phyloP scores from a whole-genome alignment of 2,113 vertebrate genomes.

The Lamprologus ornatipinnis region DNA sequence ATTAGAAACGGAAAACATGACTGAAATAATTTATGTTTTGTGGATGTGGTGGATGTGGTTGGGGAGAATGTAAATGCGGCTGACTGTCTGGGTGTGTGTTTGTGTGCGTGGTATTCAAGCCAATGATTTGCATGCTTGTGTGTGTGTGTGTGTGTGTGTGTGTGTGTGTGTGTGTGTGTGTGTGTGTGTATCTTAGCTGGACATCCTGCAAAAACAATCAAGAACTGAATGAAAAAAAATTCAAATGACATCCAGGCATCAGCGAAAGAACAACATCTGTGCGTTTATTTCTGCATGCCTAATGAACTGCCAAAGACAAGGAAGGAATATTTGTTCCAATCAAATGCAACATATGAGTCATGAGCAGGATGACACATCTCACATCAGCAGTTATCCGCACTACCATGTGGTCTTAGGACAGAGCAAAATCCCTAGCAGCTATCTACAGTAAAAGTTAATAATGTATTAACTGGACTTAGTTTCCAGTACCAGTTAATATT shows the following conservation, averaged over 20 bases:
- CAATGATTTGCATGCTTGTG: background rate
- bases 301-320: background rate
- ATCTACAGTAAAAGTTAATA: background rate
- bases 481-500: too few relatives aligned
- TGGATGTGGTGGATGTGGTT: background rate
- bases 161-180: background rate
- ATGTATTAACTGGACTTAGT: background rate
- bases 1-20: conserved; percentile 3
- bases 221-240: background rate
- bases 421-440: background rate
- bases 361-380: background rate
- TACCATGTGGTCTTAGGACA: background rate
- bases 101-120: background rate
- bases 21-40: background rate
- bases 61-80: background rate
- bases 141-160: background rate
- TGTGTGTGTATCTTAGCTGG: background rate
- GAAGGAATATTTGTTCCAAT: background rate
- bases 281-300: background rate
- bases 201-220: conserved; percentile 14
- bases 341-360: background rate
- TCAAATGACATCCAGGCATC: background rate
- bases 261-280: background rate
- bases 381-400: background rate
- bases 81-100: background rate